Evolutionary conservation across 2,113 vertebrate species (phyloP).

Genomic region (Dicrurus megarhynchus): DNA sequence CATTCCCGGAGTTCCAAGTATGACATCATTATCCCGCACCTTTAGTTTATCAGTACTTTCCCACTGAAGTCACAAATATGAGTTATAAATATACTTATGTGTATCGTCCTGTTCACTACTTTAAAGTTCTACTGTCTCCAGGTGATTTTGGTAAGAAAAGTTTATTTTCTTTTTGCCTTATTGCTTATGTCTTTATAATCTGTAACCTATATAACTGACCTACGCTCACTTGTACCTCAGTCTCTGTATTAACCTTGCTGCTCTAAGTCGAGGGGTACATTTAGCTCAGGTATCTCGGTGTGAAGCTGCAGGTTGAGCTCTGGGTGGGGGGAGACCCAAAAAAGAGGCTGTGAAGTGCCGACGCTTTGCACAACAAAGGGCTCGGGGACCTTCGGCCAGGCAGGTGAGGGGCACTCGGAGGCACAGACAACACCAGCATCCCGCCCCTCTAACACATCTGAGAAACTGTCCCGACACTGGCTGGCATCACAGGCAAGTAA

Average conservation of each 20-base stretch:
- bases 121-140: not conserved
- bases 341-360: not conserved
- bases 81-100: not conserved
- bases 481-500: not conserved
- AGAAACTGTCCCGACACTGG: not conserved
- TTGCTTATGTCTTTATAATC: not conserved
- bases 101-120: not conserved
- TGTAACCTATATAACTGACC: not conserved
- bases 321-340: no score
- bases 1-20: not conserved
- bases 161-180: not conserved
- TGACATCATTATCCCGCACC: not conserved
- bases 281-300: rapidly evolving
- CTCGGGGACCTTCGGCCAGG: not conserved
- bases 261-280: not conserved
- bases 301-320: not conserved
- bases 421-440: not conserved
- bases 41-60: not conserved
- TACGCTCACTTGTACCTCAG: not conserved
- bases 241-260: not conserved
- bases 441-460: not conserved
- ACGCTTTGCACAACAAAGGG: not conserved
- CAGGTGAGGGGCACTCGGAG: not conserved
- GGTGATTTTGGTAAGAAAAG: not conserved
- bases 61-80: not conserved